Base-by-base conservation (phyloP, 2,797 vertebrate genomes). In the Salmo trutta region DNA sequence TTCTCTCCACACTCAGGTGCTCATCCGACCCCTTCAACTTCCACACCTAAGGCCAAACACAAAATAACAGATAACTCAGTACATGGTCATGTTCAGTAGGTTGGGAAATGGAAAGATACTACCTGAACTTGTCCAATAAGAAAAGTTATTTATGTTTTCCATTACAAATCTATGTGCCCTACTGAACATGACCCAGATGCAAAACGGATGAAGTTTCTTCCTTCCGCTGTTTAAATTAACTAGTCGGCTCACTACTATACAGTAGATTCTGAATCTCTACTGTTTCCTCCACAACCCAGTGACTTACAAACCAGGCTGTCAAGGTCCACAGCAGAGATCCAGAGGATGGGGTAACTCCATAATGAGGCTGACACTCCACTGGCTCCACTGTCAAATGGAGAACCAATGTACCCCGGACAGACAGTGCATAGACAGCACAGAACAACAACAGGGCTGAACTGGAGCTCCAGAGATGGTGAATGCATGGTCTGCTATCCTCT, bases 21-120 rank as follows among this genome's bases (percentile, higher is more conserved):
- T 94, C 93, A 68, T 94, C 93, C 0, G 92, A 93, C 62, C 91
- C 91, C 79, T 93, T 95, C 53, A 93, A 76, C 69, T 92, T 93
- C 79, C 91, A 92, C 78, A 91, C 84, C 94, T 95, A 81, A 79
- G 76, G 79, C 12, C 77, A 79, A 80, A 82, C 51, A 82, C 14
- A 77, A 19, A 82, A 5, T 75, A n/a, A 77, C 6, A 51, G 73
- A 75, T n/a, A 75, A 59, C 54, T 59, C 54, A 59, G 54, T 59
- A 54, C 53, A 59, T 19, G 6, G 19, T n/a, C 54, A 2, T 7
- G 54, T 59, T 59, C 54, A 56, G 54, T 56, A 56, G 19, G 16
- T 24, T 27, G 76, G 71, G 17, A 59, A 59, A 59, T 59, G 54
- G 19, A 59, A 59, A n/a, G 17, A n/a, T n/a, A 56, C 17, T 56